These are phyloP conservation scores for Microctenopoma stevenorrisi DNA, from an alignment of 2,797 vertebrate species.

Conservation along the genomic window DNA sequence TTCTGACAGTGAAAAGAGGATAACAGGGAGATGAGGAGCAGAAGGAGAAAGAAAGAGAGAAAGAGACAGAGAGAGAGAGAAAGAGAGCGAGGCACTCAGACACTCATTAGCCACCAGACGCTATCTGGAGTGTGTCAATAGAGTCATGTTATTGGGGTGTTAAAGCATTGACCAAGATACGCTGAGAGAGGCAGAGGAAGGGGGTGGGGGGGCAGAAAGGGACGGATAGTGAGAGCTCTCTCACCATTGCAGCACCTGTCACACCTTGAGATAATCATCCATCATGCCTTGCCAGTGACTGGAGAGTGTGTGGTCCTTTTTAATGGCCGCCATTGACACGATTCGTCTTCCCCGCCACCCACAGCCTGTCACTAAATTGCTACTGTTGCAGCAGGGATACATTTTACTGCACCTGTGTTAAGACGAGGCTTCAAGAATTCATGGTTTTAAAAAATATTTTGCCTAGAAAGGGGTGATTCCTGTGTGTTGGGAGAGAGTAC, in stretches of 20 bases:
- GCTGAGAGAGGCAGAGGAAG: slow-evolving; percentile 73
- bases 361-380: slow-evolving; percentile 90
- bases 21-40: slow-evolving; percentile 77
- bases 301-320: slow-evolving; percentile 95
- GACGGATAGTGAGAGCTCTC: slow-evolving; percentile 79
- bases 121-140: slow-evolving; percentile 95
- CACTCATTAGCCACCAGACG: slow-evolving; percentile 90
- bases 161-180: slow-evolving; percentile 87
- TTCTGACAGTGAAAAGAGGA: slow-evolving; percentile 78
- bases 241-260: slow-evolving; percentile 90
- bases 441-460: slow-evolving; percentile 60
- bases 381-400: slow-evolving; percentile 78
- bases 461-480: slow-evolving; percentile 50
- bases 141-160: slow-evolving; percentile 86
- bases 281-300: slow-evolving; percentile 91
- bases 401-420: slow-evolving; percentile 77
- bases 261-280: slow-evolving; percentile 97
- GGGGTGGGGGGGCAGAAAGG: slow-evolving; percentile 41
- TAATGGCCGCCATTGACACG: slow-evolving; percentile 95
- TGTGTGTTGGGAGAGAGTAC: slow-evolving; percentile 37
- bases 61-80: slow-evolving; percentile 48
- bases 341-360: slow-evolving; percentile 94
- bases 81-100: slow-evolving; percentile 83
- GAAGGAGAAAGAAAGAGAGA: slow-evolving; percentile 71
- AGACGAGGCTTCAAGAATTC: slow-evolving; percentile 61